Evolutionary conservation across 1,140 invertebrate species (phyloP).

Genomic region (Sinella curviseta): DNA sequence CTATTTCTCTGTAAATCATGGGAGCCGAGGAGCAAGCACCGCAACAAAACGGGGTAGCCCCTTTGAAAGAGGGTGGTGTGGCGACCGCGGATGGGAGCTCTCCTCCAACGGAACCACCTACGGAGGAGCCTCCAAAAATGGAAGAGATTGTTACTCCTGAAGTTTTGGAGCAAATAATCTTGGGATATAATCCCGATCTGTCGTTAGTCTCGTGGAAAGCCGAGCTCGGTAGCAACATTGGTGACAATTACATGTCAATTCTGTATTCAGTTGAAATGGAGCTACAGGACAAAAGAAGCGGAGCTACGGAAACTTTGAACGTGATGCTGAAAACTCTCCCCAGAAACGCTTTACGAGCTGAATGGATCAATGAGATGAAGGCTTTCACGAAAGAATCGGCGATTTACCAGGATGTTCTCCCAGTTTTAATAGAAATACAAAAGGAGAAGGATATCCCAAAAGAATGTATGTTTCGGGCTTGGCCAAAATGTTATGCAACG

Average conservation of each 20-base stretch:
- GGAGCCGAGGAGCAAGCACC: background rate
- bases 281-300: slow-evolving; percentile 24
- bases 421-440: slow-evolving; percentile 30
- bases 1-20: no score
- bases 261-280: slow-evolving; percentile 53
- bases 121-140: slow-evolving; percentile 22
- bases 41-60: background rate
- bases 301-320: slow-evolving; percentile 23
- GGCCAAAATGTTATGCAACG: slow-evolving; percentile 34
- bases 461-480: slow-evolving; percentile 28
- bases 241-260: slow-evolving; percentile 59
- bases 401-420: slow-evolving; percentile 38
- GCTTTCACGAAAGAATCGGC: slow-evolving; percentile 42
- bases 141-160: slow-evolving; percentile 44
- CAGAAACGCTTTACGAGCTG: slow-evolving; percentile 31
- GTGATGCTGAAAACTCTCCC: slow-evolving; percentile 46
- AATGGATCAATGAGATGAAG: slow-evolving; percentile 42
- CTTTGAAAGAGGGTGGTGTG: background rate
- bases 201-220: slow-evolving; percentile 51
- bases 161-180: slow-evolving; percentile 38
- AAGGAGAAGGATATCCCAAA: slow-evolving; percentile 27
- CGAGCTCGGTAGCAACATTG: slow-evolving; percentile 55
- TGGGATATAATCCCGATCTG: slow-evolving; percentile 45
- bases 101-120: no score
- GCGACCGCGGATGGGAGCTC: no score